Base-by-base conservation (phyloP, 2,888 invertebrate genomes). In the Drosophila tanythrix region DNA sequence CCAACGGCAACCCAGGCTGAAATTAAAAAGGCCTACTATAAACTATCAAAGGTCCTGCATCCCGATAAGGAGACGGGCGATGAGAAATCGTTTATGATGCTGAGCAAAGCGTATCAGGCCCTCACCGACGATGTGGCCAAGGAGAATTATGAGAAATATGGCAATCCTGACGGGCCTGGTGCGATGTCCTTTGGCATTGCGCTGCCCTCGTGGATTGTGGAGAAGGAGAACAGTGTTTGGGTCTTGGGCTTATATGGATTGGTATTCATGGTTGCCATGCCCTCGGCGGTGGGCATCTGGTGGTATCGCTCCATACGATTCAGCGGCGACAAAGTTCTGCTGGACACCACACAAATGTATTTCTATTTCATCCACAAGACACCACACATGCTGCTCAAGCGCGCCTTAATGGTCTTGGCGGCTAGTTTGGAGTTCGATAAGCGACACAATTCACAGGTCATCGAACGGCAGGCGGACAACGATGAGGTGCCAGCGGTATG, bases 161-260 rank as follows among this genome's bases (percentile, higher is more conserved):
- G 99, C 29, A 99, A 99, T 94, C 99, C 99, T 1, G 99, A 99
- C 94, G 99, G 99, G 4, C 99, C 99, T 0, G 99, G 99, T 76
- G 99, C 99, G 31, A 99, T 99, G 96, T 98, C 98, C 88, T 99
- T 99, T 95, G 99, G 99, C 69, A 99, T 99, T 92, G 99, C 99
- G 10, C 93, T 99, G 62, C 99, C 99, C 8, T 99, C 99, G 63
- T 99, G 99, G 99, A 99, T 99, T 93, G 99, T 99, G 13, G 99
- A 99, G 92, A 99, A 99, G 93, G 98, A 99, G 93, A 99, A 99
- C 93, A 99, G 99, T 82, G 96, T 99, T 31, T 99, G 98, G 98
- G 99, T 99, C 8, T 94, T 99, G 57, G 98, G 98, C 5, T 94
- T 98, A 2, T 99, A 99, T 94, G 99, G 97, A 6, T 94, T 99